These are phyloP conservation scores for Acanthurus leucopareius DNA, from an alignment of 2,797 vertebrate genomes.

Conservation along the genomic window DNA sequence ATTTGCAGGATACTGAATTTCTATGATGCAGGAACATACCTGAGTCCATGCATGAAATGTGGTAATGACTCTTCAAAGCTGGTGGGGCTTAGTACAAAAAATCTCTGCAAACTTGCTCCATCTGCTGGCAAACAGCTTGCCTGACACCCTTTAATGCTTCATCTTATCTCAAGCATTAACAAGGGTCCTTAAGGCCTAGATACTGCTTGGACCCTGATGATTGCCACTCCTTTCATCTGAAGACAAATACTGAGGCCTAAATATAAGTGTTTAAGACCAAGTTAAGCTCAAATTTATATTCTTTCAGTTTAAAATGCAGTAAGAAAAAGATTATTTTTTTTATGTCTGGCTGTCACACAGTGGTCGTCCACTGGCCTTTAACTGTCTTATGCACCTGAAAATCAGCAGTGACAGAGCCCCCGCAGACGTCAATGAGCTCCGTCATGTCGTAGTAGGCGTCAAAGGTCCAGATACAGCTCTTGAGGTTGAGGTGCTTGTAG, in stretches of 20 bases:
- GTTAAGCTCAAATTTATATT: neutral
- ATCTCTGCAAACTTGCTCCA: too few relatives aligned
- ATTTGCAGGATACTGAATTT: too few relatives aligned
- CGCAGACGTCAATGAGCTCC: constrained; percentile 95
- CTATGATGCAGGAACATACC: too few relatives aligned
- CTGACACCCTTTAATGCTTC: too few relatives aligned
- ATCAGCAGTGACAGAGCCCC: constrained; percentile 95
- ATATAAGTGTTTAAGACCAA: neutral
- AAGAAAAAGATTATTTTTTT: neutral
- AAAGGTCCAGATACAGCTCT: constrained; percentile 99
- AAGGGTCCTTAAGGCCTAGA: too few relatives aligned
- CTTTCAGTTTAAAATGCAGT: neutral
- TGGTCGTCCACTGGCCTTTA: neutral
- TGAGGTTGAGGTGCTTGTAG: constrained; percentile 98
- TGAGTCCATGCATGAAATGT: too few relatives aligned
- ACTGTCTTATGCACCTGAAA: constrained; percentile 90
- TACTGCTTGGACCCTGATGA: too few relatives aligned
- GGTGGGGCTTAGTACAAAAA: too few relatives aligned
- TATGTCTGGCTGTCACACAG: too few relatives aligned
- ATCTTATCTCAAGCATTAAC: too few relatives aligned
- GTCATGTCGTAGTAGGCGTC: constrained; percentile 99
- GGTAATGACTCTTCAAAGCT: too few relatives aligned
- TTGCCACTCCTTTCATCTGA: neutral
- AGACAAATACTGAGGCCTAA: neutral
- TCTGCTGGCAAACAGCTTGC: too few relatives aligned